These are phyloP conservation scores for Carcinoscorpius rotundicauda DNA, from an alignment of 1,140 invertebrate species.

Conservation along the genomic window DNA sequence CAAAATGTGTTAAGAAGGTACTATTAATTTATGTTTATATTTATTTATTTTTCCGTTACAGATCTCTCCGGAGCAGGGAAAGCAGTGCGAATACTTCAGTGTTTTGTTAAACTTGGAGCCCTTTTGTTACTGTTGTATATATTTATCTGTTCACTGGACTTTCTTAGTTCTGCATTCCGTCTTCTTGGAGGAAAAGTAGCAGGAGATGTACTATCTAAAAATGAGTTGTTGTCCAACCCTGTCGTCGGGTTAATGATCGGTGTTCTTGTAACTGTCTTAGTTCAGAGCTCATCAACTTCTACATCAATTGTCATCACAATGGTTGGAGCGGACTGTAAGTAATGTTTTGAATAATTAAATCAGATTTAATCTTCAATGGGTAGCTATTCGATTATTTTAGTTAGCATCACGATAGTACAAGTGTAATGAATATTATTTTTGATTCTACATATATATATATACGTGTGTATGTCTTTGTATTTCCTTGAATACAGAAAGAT, in stretches of 20 bases:
- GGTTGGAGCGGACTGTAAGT: constrained; percentile 43
- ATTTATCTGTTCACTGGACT: constrained; percentile 46
- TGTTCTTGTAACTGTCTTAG: constrained; percentile 45
- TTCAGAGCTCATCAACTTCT: constrained; percentile 48
- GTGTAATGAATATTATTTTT: too few relatives aligned
- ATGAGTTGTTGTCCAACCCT: constrained; percentile 41
- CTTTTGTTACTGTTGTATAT: constrained; percentile 40
- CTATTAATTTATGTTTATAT: too few relatives aligned
- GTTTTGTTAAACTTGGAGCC: constrained; percentile 27
- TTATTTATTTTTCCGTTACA: constrained; percentile 6
- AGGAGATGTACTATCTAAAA: constrained; percentile 38
- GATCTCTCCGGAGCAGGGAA: constrained; percentile 24
- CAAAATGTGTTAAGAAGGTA: too few relatives aligned
- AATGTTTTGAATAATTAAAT: neutral
- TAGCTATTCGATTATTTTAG: too few relatives aligned
- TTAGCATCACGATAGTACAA: too few relatives aligned
- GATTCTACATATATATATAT: too few relatives aligned
- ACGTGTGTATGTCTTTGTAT: too few relatives aligned
- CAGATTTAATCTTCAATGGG: too few relatives aligned
- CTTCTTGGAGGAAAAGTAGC: constrained; percentile 40
- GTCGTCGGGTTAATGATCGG: constrained; percentile 46
- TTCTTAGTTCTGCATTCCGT: constrained; percentile 43
- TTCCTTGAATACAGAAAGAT: too few relatives aligned
- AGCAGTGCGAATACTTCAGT: constrained; percentile 18
- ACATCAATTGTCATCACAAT: constrained; percentile 49